Percentiles rank a stretch among this genome's conserved stretches.
These are phyloP conservation scores for Halcyon smyrnensis DNA, from an alignment of 2,797 vertebrate genomes.

Conservation along the genomic window DNA sequence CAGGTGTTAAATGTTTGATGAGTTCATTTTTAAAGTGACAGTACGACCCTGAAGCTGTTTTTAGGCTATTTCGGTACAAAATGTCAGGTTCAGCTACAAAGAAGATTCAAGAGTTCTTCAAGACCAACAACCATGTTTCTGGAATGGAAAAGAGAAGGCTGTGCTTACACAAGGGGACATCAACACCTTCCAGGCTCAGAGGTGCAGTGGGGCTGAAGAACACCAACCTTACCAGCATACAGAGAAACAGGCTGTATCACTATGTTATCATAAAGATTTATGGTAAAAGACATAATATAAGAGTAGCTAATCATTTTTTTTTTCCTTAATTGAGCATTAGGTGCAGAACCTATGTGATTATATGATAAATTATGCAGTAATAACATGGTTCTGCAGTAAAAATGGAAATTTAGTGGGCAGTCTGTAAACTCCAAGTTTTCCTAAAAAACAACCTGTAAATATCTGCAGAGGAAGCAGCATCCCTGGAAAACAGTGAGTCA, in stretches of 20 bases:
- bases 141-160: not conserved
- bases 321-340: not conserved
- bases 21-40: not conserved
- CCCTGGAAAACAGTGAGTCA: slow-evolving; percentile 70
- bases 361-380: not conserved
- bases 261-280: not conserved
- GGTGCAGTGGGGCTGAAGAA: not conserved
- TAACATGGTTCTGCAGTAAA: slow-evolving; percentile 29
- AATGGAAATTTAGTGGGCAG: slow-evolving; percentile 51
- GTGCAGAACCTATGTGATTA: not conserved
- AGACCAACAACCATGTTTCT: not conserved
- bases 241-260: not conserved
- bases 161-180: not conserved
- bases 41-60: not conserved
- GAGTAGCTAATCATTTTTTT: not conserved
- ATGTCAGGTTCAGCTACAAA: not conserved
- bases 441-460: slow-evolving; percentile 55
- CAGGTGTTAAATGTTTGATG: not conserved
- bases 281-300: not conserved
- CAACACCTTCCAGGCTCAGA: not conserved
- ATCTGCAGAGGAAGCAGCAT: slow-evolving; percentile 58
- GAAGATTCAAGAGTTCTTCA: not conserved
- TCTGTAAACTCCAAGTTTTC: slow-evolving; percentile 48
- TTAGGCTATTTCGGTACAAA: not conserved
- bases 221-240: too few species aligned